A percentile compares a stretch with the other conserved stretches of the same genome.
These are phyloP conservation scores for Pomatostomus ruficeps DNA, from an alignment of 2,113 vertebrate genomes.

Conservation along the genomic window DNA sequence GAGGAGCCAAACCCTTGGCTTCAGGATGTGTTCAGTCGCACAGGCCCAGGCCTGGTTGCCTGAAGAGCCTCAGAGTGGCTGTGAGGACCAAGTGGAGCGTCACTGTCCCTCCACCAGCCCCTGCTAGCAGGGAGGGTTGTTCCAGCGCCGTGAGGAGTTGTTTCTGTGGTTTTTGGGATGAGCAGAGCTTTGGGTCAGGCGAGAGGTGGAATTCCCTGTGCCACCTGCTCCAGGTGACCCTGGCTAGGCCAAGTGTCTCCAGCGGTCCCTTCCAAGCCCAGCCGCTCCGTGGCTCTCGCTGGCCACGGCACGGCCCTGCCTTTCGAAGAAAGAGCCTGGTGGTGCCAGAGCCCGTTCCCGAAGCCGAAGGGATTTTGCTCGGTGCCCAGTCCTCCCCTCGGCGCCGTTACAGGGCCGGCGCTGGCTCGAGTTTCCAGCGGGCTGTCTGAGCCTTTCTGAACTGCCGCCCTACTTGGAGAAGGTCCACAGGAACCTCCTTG, in stretches of 20 bases:
- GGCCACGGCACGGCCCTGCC: accelerated
- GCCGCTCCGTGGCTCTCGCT: background rate
- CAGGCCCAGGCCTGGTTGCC: background rate
- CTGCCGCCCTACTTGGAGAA: slow-evolving; percentile 22
- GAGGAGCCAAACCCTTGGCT: background rate
- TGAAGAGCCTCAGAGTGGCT: background rate
- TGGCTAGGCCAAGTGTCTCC: background rate
- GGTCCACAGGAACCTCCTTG: background rate
- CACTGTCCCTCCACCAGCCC: background rate
- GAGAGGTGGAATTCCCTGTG: background rate
- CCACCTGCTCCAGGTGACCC: background rate
- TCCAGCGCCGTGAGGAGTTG: background rate
- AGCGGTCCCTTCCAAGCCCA: background rate
- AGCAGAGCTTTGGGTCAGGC: background rate
- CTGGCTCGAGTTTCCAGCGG: background rate
- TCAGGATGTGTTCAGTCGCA: accelerated
- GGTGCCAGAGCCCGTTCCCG: accelerated
- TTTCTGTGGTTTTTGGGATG: background rate
- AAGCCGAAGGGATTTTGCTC: background rate
- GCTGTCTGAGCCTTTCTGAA: background rate
- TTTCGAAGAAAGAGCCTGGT: background rate
- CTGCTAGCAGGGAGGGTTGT: background rate
- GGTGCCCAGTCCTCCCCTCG: background rate
- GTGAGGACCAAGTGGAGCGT: background rate
- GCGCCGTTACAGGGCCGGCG: accelerated